Base-by-base conservation (phyloP, 2,888 invertebrate genomes). In the Oegoconia quadripuncta region DNA sequence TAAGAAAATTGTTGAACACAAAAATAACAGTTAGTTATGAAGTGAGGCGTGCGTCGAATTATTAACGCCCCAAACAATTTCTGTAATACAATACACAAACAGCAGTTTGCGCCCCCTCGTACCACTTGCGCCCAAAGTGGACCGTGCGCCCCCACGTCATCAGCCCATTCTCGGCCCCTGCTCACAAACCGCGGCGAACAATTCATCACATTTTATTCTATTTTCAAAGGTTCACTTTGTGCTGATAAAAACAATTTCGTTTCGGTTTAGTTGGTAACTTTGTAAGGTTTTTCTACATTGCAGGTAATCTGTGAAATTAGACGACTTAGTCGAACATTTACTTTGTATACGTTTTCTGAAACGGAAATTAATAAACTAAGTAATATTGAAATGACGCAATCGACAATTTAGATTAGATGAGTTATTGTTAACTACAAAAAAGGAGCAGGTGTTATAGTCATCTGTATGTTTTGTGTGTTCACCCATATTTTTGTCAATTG, bases 61-160 rank as follows among this genome's bases (percentile, higher is more conserved):
- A 75, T 72, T 63, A 71, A 74, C 71, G 70, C 73, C 67, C 63
- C 67, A 63, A 72, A 70, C 76, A 71, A 73, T 74, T 76, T 70
- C 63, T 63, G 77, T 75, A 75, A 74, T 73, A 66, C 64, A 26
- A 62, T n/a, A n/a, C 50, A 14, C 44, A 58, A 64, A 56, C 63
- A 66, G 71, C 63, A 66, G 64, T 58, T 48, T 50, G 53, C 60
- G 53, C 62, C 68, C 62, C 63, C 54, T 54, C 35, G n/a, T n/a
- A n/a, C n/a, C n/a, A n/a, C n/a, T n/a, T n/a, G n/a, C n/a, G 27
- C 36, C 30, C 8, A 8, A 23, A n/a, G n/a, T n/a, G n/a, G n/a
- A n/a, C 29, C 16, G 6, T 23, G 13, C 31, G 23, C 31, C 29
- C 41, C 31, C 7, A n/a, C n/a, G 14, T 9, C 29, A 17, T 18